Evolutionary conservation across 2,797 vertebrate species (phyloP).

Genomic region (Mycteria americana): DNA sequence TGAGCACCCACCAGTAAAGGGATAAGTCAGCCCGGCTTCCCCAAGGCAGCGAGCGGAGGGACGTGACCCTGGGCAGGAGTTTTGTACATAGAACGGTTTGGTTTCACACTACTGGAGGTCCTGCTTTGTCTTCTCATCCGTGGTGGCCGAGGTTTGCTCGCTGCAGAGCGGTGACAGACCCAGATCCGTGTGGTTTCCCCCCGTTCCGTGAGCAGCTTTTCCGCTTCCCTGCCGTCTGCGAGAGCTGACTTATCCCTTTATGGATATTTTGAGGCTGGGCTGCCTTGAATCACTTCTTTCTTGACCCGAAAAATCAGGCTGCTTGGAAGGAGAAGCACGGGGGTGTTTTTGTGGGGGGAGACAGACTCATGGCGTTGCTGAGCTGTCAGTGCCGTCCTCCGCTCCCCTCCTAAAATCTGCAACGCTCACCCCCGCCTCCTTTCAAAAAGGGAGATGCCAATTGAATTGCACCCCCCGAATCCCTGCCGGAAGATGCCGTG

Average conservation of each 20-base stretch:
- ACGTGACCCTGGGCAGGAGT: neutral
- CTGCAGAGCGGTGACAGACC: neutral
- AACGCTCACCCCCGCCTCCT: fast-evolving
- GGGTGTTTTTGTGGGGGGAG: neutral
- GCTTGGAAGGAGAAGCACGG: neutral
- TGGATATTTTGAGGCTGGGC: neutral
- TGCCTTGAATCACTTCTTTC: neutral
- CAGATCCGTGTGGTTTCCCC: neutral
- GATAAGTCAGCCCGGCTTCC: neutral
- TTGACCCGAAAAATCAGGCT: neutral
- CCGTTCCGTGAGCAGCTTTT: neutral
- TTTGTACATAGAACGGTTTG: neutral
- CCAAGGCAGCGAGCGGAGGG: neutral
- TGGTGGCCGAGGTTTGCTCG: neutral
- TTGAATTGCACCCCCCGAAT: neutral
- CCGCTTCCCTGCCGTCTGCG: neutral
- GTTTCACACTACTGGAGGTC: neutral
- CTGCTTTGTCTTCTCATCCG: neutral
- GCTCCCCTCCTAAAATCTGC: neutral
- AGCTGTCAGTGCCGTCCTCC: fast-evolving
- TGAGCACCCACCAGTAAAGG: neutral
- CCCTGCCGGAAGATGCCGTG: fast-evolving
- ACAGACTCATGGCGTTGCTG: fast-evolving
- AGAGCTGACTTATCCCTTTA: neutral
- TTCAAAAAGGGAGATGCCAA: neutral